Percentiles rank a stretch among this genome's conserved stretches.
Evolutionary conservation across 2,797 vertebrate genomes (phyloP).

Genomic region (Rhadinocentrus ornatus): DNA sequence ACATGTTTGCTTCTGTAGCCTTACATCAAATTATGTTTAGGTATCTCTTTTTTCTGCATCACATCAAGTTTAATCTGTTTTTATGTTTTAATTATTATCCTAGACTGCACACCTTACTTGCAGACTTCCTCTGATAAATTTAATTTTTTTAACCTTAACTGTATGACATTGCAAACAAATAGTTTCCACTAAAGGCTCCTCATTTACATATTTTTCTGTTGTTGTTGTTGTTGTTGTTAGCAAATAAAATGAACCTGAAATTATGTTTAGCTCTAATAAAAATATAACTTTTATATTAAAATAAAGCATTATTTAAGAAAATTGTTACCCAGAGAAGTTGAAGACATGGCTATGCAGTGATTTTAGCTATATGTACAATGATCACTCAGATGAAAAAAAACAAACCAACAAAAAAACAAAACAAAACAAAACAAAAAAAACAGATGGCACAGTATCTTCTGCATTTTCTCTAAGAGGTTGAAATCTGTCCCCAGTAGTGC

Average conservation of each 20-base stretch:
- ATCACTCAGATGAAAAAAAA: too few species aligned
- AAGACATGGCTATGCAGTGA: neutral
- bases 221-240: neutral
- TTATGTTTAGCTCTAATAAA: neutral
- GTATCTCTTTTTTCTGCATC: neutral
- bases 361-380: neutral
- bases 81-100: constrained; percentile 2
- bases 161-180: too few species aligned
- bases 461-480: too few species aligned
- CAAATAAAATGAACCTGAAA: too few species aligned
- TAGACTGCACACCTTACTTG: too few species aligned
- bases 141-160: too few species aligned
- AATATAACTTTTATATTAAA: neutral
- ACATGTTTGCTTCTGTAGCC: constrained; percentile 1
- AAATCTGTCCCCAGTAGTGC: too few species aligned
- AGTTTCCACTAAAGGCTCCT: neutral
- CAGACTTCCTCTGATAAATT: too few species aligned
- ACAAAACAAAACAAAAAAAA: too few species aligned
- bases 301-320: neutral
- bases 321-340: neutral
- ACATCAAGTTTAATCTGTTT: neutral
- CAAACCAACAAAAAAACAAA: too few species aligned
- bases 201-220: neutral
- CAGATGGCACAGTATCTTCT: neutral
- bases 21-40: neutral